Base-by-base conservation (phyloP, 1,140 invertebrate genomes). In the Vanessa tameamea region DNA sequence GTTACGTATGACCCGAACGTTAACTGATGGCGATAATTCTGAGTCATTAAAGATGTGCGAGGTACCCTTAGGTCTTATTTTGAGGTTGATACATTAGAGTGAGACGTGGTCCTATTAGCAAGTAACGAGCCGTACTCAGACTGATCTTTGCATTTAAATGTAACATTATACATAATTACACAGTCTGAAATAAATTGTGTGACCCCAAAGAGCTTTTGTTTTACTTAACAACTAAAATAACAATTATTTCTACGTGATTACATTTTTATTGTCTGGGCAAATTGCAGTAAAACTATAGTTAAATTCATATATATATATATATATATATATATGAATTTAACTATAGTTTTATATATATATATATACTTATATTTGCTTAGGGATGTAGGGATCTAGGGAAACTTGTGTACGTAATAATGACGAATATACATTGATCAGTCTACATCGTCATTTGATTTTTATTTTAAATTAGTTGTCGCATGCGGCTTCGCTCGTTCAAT, bases 121-220 rank as follows among this genome's bases (percentile, higher is more conserved):
- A 64, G 14, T 31, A 74, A 68, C 50, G 67, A 65, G 59, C 51
- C 50, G 47, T 64, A 55, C 66, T 69, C 64, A 72, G 31, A 69
- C 50, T 74, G 64, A 64, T 73, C 79, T 77, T 81, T 81, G 79
- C 82, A 83, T 83, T 83, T 83, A 78, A 81, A 83, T 79, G 70
- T 72, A 47, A 73, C 53, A 80, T 81, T 69, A 69, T 79, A 81
- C 64, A 50, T 53, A 71, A 67, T 80, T 77, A 77, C 72, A 53
- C 67, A 66, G 68, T 51, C 55, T 57, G 50, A 64, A 43, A 55
- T 14, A 68, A 68, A 55, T 68, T 55, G 50, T 68, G 47, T 12
- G 31, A 12, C 23, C 3, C n/a, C 48, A 67, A 47, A 57, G 57
- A 20, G 37, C 53, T 31, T 11, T 68, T 68, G 57, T 61, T 61